A percentile compares a stretch with the other conserved stretches of the same genome.
Conservation (phyloP, 2,888 invertebrate genomes). For the Epirrhoe alternata region DNA sequence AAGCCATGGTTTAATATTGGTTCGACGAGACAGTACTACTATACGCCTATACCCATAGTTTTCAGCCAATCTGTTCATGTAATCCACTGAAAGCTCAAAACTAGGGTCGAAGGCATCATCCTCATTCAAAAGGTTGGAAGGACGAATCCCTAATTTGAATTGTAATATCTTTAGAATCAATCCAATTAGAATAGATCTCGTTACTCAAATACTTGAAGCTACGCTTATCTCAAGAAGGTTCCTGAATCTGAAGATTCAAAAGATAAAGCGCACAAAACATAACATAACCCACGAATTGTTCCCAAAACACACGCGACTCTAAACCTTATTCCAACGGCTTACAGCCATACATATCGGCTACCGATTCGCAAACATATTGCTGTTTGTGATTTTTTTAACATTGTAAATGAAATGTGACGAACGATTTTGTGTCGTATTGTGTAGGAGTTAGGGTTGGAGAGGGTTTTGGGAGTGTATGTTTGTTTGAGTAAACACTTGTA, state of each 20-base stretch:
- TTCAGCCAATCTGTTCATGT: too few relatives aligned
- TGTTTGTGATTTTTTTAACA: constrained; percentile 50
- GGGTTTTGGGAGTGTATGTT: constrained; percentile 49
- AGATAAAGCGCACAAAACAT: constrained; percentile 62
- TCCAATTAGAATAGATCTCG: constrained; percentile 45
- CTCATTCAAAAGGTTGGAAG: neutral
- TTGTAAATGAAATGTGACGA: constrained; percentile 38
- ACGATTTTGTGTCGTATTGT: constrained; percentile 58
- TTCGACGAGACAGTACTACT: too few relatives aligned
- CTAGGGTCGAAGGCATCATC: neutral
- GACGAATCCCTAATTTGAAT: neutral
- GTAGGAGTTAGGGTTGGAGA: constrained; percentile 44
- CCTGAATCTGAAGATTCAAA: constrained; percentile 64
- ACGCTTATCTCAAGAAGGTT: constrained; percentile 60
- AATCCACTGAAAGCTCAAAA: neutral
- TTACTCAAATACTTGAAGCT: constrained; percentile 45
- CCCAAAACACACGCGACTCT: constrained; percentile 48
- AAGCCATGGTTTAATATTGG: too few relatives aligned
- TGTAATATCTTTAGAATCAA: neutral
- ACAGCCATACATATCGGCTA: constrained; percentile 50
- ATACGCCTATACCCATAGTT: too few relatives aligned
- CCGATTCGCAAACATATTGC: constrained; percentile 56
- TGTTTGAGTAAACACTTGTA: constrained; percentile 66
- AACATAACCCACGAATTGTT: constrained; percentile 56
- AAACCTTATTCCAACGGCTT: constrained; percentile 53